A percentile compares a stretch with the other conserved stretches of the same genome.
Conservation (phyloP, 2,113 vertebrate species). For the Scartelaos histophorus region DNA sequence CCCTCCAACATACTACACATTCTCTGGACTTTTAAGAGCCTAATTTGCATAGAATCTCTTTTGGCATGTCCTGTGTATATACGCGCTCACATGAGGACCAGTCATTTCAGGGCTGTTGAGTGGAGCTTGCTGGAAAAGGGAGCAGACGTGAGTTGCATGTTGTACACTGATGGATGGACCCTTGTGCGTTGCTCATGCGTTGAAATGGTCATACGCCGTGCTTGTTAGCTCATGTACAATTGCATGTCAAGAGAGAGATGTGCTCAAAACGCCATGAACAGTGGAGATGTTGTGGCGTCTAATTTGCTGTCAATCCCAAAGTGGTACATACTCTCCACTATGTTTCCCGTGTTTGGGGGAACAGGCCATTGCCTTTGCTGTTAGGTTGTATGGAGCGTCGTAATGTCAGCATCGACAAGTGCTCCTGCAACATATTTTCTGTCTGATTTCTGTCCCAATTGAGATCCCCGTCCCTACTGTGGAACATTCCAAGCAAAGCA, state of each 20-base stretch:
- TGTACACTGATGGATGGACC: background rate
- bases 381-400: too few relatives aligned
- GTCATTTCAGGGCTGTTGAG: background rate
- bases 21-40: background rate
- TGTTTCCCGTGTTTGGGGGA: background rate
- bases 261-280: background rate
- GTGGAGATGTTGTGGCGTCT: background rate
- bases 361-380: too few relatives aligned
- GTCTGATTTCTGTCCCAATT: too few relatives aligned
- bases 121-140: background rate
- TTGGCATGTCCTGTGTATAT: background rate
- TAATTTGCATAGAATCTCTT: background rate
- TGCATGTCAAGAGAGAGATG: background rate
- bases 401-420: too few relatives aligned
- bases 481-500: too few relatives aligned
- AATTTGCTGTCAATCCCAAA: background rate
- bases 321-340: background rate
- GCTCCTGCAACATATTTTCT: too few relatives aligned
- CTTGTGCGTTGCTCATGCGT: background rate
- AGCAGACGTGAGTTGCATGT: background rate
- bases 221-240: background rate
- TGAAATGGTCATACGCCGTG: background rate
- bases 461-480: too few relatives aligned
- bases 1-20: conserved; percentile 15
- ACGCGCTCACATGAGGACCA: background rate